Conservation (phyloP, 2,797 vertebrate species). For the Microchirus variegatus region DNA sequence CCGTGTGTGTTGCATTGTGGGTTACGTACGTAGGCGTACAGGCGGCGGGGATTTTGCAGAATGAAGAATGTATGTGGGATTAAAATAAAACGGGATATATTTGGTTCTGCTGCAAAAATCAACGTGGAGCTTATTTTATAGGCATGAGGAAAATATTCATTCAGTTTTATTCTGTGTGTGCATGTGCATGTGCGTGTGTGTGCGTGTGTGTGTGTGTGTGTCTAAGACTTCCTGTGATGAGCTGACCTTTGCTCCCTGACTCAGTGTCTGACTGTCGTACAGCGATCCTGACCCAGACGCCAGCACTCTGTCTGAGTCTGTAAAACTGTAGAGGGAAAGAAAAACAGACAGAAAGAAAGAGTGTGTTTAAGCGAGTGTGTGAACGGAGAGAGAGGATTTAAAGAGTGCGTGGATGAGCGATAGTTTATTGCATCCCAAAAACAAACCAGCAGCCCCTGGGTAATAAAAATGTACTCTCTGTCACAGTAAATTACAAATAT, state of each 20-base stretch:
- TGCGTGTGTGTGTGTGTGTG: background rate
- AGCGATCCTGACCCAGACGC: conserved; percentile 44
- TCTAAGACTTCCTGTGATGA: conserved; percentile 42
- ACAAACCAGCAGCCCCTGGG: conserved; percentile 66
- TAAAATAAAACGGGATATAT: background rate
- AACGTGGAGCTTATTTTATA: too few species aligned
- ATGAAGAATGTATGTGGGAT: background rate
- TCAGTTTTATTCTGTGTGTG: background rate
- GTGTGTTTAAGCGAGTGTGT: conserved; percentile 18
- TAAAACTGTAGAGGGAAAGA: background rate
- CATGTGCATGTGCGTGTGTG: background rate
- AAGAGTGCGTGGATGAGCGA: conserved; percentile 36
- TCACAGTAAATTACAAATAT: conserved; percentile 77
- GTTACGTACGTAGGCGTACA: conserved; percentile 6
- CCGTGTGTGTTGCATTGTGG: conserved; percentile 1
- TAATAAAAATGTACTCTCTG: conserved; percentile 73
- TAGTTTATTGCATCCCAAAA: conserved; percentile 66
- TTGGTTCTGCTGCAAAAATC: background rate
- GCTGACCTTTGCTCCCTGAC: conserved; percentile 56
- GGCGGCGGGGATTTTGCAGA: background rate
- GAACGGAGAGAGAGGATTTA: conserved; percentile 33
- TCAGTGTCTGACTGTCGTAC: conserved; percentile 39
- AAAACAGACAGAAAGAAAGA: background rate
- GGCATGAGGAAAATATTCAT: background rate
- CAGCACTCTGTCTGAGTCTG: conserved; percentile 45